phyloP scores from a whole-genome alignment of 2,888 invertebrate species.

The Thera britannica region DNA sequence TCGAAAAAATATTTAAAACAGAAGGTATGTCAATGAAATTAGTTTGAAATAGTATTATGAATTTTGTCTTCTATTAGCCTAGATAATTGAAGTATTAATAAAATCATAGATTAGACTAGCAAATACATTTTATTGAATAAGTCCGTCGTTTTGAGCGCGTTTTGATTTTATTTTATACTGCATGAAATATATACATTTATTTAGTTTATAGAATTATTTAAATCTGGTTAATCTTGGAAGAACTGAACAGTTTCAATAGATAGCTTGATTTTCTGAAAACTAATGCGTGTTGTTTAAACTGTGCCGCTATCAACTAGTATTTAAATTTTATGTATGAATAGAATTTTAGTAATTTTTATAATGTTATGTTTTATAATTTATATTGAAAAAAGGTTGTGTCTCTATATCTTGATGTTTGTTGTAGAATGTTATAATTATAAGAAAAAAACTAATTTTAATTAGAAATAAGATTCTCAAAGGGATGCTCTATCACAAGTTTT shows the following conservation, averaged over 20 bases:
- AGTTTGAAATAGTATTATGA: no score
- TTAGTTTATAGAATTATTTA: no score
- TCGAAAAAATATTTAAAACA: no score
- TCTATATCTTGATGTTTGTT: neutral
- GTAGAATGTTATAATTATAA: conserved; percentile 10
- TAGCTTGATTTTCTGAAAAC: no score
- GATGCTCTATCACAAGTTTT: conserved; percentile 5
- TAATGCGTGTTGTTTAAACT: no score
- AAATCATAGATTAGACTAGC: neutral
- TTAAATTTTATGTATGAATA: neutral
- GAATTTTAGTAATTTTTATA: neutral
- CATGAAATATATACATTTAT: neutral
- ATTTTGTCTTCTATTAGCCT: neutral
- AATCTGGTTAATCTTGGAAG: neutral
- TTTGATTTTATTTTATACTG: neutral
- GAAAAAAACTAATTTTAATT: conserved; percentile 1
- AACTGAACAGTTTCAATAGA: neutral
- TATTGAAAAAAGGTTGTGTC: conserved; percentile 9
- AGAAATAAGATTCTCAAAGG: conserved; percentile 7
- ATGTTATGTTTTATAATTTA: conserved; percentile 8
- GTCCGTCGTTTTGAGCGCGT: neutral
- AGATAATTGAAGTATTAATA: conserved; percentile 1
- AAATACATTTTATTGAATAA: neutral
- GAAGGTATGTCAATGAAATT: no score
- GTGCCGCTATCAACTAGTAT: no score